phyloP scores from a whole-genome alignment of 2,888 invertebrate species.

The Lordiphosa andalusiaca region DNA sequence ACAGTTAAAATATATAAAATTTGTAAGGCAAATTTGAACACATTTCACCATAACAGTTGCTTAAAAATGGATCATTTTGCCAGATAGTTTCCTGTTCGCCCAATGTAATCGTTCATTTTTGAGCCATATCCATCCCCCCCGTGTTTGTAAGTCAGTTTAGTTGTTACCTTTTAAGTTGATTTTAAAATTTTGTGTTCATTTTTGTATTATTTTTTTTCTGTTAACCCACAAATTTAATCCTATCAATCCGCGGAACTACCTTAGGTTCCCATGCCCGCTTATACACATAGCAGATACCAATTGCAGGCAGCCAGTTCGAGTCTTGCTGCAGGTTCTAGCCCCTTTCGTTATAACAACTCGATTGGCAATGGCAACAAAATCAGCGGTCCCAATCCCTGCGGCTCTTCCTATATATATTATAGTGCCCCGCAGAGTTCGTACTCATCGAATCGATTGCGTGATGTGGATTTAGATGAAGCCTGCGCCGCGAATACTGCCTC shows the following conservation, averaged over 20 bases:
- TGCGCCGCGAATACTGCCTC: slow-evolving; percentile 31
- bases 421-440: slow-evolving; percentile 64
- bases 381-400: slow-evolving; percentile 18
- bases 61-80: too few relatives aligned
- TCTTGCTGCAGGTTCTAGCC: neutral
- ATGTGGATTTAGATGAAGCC: slow-evolving; percentile 32
- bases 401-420: slow-evolving; percentile 46
- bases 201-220: neutral
- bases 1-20: too few relatives aligned
- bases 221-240: neutral
- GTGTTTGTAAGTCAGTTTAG: too few relatives aligned
- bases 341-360: slow-evolving; percentile 18
- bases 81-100: too few relatives aligned
- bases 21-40: too few relatives aligned
- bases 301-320: slow-evolving; percentile 3
- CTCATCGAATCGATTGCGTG: slow-evolving; percentile 61
- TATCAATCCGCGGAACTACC: neutral
- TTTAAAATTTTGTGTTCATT: slow-evolving; percentile 15
- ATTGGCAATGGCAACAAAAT: slow-evolving; percentile 14
- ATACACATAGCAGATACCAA: slow-evolving; percentile 3
- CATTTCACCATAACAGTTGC: too few relatives aligned
- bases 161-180: slow-evolving; percentile 4
- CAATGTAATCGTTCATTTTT: too few relatives aligned
- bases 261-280: slow-evolving; percentile 9
- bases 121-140: too few relatives aligned